Evolutionary conservation across 1,140 invertebrate species (phyloP), one percentile per base, ranked within the genome.

Genomic region (Platyscapa corneri): DNA sequence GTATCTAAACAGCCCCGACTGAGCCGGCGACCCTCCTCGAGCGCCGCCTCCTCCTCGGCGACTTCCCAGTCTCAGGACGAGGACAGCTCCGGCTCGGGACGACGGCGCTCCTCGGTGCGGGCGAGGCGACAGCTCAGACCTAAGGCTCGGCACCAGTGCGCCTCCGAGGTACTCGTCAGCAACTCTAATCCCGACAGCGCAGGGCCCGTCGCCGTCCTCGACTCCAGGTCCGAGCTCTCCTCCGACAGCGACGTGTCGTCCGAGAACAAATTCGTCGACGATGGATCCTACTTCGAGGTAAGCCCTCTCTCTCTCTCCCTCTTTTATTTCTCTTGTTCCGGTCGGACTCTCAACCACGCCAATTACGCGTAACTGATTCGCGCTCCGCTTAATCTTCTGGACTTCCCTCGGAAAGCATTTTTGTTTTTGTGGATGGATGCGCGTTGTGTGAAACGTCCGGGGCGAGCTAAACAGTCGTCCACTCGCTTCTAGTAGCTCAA

Each of bases 1-100:
- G 95, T 95, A 60, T 93, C 94, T 85, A 96, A 96, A 89, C 95
- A 95, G 85, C 95, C 95, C n/a, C 92, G 95, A 42, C 93, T 96
- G 46, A 86, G 81, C n/a, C 85, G 81, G 10, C 81, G 76, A 20
- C n/a, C 34, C 1, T 83, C 81, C 14, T 27, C 27, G 2, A 49
- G 34, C 3, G n/a, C 30, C 20, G 74, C 84, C 18, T 75, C 67
- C 20, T 64, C 84, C 3, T 72, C 64, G 18, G 30, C 49, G 20
- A 80, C 65, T 0, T 85, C 65, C 20, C 79, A 82, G n/a, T 53
- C 64, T 8, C 72, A 82, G 34, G 67, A 79, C 74, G 67, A 79
- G 7, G 30, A 53, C n/a, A 46, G 70, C 39, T 7, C 27, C 42
- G 14, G 30, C 56, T 60, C 34, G 23, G 1, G 12, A 0, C 64